Base-by-base conservation (phyloP, 2,888 invertebrate species). In the Oxystoma pomonae region DNA sequence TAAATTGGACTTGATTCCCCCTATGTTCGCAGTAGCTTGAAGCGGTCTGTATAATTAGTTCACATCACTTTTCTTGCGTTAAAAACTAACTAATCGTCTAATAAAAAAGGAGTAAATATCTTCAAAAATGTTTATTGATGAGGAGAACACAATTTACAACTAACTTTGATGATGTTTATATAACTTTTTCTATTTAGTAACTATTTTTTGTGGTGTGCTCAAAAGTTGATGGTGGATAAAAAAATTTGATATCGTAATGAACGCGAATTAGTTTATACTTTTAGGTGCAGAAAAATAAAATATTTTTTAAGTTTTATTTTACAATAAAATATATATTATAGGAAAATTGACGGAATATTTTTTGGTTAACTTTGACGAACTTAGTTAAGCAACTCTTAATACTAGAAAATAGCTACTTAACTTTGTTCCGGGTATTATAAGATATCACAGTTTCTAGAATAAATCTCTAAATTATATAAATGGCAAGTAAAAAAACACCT, bases 331-430 rank as follows among this genome's bases (percentile, higher is more conserved):
- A 35, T n/a, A n/a, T 35, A 35, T 35, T 12, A 12, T 35, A 35
- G 35, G 35, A 35, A 53, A 53, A 53, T 53, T 53, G 53, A 53
- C 53, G 53, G 53, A 53, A 53, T n/a, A n/a, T 53, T 53, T 19
- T 53, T 53, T 16, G 16, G 16, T 53, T 53, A 16, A 53, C 53
- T 16, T 53, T 53, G 16, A n/a, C n/a, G n/a, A 35, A 53, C 53
- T 9, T 53, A 53, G 53, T 53, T 19, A 19, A 16, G 53, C 53
- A 53, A 53, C 7, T 53, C 5, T 53, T 50, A 50, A 50, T 12
- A 50, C n/a, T 50, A 50, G n/a, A 50, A n/a, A 35, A 7, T 35
- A 7, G 3, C 12, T 35, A 12, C 35, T 7, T 35, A 35, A 35
- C 35, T 35, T 12, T 3, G 35, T n/a, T 35, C 35, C 35, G 3